Evolutionary conservation across 2,888 invertebrate genomes (phyloP), one percentile per base, ranked within the genome.

Genomic region (Amphimallon solstitiale): DNA sequence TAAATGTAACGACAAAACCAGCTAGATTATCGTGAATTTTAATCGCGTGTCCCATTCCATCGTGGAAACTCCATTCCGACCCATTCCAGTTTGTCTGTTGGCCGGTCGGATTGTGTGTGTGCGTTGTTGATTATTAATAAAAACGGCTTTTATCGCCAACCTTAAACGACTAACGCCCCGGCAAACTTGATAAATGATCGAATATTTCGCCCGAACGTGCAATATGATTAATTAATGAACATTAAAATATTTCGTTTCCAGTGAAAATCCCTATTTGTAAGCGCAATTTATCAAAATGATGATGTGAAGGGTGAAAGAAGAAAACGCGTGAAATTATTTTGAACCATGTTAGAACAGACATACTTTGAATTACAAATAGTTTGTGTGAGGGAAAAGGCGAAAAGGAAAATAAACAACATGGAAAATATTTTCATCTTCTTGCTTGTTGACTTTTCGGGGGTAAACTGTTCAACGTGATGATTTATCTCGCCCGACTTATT

Each of bases 141-240:
- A 63, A 54, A 54, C 54, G 14, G 49, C 62, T 62, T 62, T 62
- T 62, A 62, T 62, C 62, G 37, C 34, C 40, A 49, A 23, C 62
- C 37, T 62, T 49, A 40, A 56, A 56, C 59, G 64, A 46, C 46
- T 46, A 65, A 49, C 59, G 51, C 59, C 60, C 59, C n/a, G 9
- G 38, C 38, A 54, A 37, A 72, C 67, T 75, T 78, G 78, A 78
- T 78, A 76, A 77, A 78, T 77, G 77, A 77, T 77, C 76, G 72
- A 74, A 76, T 76, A 75, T 72, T 77, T 75, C 75, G 73, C 70
- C 73, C 70, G 38, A 54, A 68, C 66, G 68, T 67, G 69, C 69
- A 69, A 73, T 72, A 73, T 76, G 76, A 77, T 78, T 78, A 77
- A 78, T 78, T 78, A 77, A 76, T 75, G 73, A 76, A 75, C 75